Conservation (phyloP, 2,113 vertebrate species). For the Chionomys nivalis region DNA sequence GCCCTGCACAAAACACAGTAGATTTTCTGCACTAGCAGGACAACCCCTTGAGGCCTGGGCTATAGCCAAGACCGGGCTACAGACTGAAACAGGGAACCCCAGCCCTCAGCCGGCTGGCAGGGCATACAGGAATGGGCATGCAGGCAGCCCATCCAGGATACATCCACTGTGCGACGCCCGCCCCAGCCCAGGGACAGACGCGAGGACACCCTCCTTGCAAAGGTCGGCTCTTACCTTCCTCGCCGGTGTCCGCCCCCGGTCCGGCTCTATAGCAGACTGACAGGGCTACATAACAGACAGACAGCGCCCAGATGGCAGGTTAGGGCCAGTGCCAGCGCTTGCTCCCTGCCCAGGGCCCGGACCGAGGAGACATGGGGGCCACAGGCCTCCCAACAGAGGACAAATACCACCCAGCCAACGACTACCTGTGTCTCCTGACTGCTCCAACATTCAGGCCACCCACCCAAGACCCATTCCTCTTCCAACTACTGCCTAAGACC, state of each 20-base stretch:
- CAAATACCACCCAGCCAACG: neutral
- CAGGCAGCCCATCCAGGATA: neutral
- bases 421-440: neutral
- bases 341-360: constrained; percentile 46
- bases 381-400: constrained; percentile 3
- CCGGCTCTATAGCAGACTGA: constrained; percentile 80
- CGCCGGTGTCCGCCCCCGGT: constrained; percentile 74
- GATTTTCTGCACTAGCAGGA: neutral
- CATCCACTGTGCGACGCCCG: neutral
- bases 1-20: neutral
- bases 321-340: neutral
- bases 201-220: neutral
- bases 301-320: constrained; percentile 54
- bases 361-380: neutral
- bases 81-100: neutral
- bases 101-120: neutral
- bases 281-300: constrained; percentile 74
- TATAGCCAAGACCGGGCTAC: neutral
- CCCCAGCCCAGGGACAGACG: constrained; percentile 52
- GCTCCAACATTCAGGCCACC: neutral
- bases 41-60: neutral
- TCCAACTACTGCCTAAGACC: neutral
- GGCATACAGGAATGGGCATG: constrained; percentile 5
- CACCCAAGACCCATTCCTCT: neutral
- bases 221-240: constrained; percentile 77